A percentile compares a stretch with the other conserved stretches of the same genome.
These are phyloP conservation scores for Eueremaeus valkanovi DNA, from an alignment of 2,888 invertebrate genomes.

Conservation along the genomic window DNA sequence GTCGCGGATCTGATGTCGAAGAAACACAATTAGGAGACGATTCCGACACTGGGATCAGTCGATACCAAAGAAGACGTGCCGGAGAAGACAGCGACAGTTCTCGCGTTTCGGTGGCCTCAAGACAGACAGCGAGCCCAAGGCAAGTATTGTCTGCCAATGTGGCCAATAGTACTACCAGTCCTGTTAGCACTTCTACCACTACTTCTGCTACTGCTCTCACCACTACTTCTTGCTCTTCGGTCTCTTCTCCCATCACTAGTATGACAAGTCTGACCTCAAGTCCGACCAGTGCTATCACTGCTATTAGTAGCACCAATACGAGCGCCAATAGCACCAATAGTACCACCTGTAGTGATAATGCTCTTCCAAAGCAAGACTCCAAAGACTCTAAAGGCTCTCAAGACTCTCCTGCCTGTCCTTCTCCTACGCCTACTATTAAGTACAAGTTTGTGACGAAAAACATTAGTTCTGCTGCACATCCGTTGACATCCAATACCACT, in stretches of 20 bases:
- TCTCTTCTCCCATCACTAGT: not conserved
- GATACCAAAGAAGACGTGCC: not conserved
- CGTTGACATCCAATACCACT: not conserved
- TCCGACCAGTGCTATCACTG: not conserved
- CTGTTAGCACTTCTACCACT: constrained; percentile 5
- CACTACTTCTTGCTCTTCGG: not conserved
- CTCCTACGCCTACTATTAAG: not conserved
- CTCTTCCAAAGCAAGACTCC: not conserved
- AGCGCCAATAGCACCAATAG: no score
- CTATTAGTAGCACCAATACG: no score
- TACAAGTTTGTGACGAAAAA: constrained; percentile 23
- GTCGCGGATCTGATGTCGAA: constrained; percentile 31
- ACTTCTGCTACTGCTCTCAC: constrained; percentile 14
- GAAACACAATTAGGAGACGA: constrained; percentile 6
- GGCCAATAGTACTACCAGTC: not conserved
- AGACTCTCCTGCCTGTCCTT: constrained; percentile 29
- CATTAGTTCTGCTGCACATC: not conserved
- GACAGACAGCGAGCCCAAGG: constrained; percentile 11
- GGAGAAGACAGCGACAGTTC: not conserved
- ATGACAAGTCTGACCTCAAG: not conserved
- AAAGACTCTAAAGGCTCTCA: constrained; percentile 24
- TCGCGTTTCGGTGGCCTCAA: not conserved
- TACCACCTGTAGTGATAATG: not conserved
- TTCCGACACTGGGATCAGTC: constrained; percentile 6
- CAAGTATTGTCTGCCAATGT: constrained; percentile 2